Evolutionary conservation across 2,888 invertebrate species (phyloP), one percentile per base, ranked within the genome.

Genomic region (Drosophila cognata): DNA sequence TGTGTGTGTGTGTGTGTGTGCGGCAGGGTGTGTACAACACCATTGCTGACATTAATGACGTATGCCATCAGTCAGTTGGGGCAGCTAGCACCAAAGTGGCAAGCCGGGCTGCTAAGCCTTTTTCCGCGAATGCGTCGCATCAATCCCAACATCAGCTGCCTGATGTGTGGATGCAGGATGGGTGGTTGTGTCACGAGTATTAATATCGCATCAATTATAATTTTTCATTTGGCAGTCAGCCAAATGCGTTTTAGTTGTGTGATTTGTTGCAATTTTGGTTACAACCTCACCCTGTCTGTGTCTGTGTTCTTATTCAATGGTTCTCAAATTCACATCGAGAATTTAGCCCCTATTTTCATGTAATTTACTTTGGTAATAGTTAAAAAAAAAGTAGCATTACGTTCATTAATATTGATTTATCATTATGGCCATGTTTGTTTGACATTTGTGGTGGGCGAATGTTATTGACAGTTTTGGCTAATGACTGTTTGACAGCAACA

Each of bases 181-280:
- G 48, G 52, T 48, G 53, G 61, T 38, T 66, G 65, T 61, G 73
- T 65, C 48, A 69, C 70, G 69, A 81, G 86, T 85, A 88, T 90
- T 90, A 86, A 85, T 88, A 88, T 88, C 86, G 72, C 90, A 86
- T 86, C 86, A 90, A 90, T 86, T 86, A 86, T 90, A 88, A 86
- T 90, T 86, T 86, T 90, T 70, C 86, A 78, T 64, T 66, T 79
- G 79, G 65, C 82, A 75, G 63, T 36, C 55, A 59, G 36, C 68
- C 64, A 80, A 84, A 85, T 89, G 70, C 74, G 72, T 74, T 86
- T 75, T 74, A 73, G 81, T 71, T 76, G 55, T 71, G 58, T 71
- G 70, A 86, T 86, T 81, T 83, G 85, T 74, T 88, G 90, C 88
- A 88, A 67, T 71, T 82, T 71, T 61, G 53, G 36, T 25, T 29